Base-by-base conservation (phyloP, 2,888 invertebrate species). In the Troides aeacus region DNA sequence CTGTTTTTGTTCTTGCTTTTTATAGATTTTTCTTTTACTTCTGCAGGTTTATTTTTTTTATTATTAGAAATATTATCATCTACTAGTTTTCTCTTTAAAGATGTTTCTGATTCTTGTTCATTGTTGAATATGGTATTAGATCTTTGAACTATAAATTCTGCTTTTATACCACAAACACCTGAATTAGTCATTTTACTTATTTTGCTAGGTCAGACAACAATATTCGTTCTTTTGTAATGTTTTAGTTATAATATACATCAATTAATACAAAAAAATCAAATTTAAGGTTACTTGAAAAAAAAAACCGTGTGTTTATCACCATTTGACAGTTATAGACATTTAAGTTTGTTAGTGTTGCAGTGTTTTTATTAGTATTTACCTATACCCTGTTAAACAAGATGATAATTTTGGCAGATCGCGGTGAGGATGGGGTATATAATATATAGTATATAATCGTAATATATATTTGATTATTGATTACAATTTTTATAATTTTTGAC, bases 81-180 rank as follows among this genome's bases (percentile, higher is more conserved):
- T 56, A 78, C 81, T 69, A 84, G 72, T 77, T 90, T 90, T 67
- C 87, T 87, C 77, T 91, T 92, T 46, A 69, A 39, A 3, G 73
- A 60, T 10, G 62, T 39, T 39, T 62, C 63, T n/a, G 74, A 75
- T 75, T 79, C 57, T 66, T 73, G 58, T 73, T 74, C 39, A 77
- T 76, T 68, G 72, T 76, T 57, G 69, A 69, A 39, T 62, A 73
- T 64, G 61, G 73, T 64, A 24, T 77, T 77, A 30, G 79, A 74
- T 73, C 77, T 86, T 71, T 84, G 82, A 42, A 88, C 70, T 24
- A 88, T 74, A 75, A 80, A 91, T 76, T 90, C 86, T 78, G 85
- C 80, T 80, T 90, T 93, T 69, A 92, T 89, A 69, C 83, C 83
- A 80, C 92, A 92, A 65, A 91, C 83, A 56, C 92, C 93, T 56